Conservation (phyloP, 2,888 invertebrate species). For the Hypolimnas misippus region DNA sequence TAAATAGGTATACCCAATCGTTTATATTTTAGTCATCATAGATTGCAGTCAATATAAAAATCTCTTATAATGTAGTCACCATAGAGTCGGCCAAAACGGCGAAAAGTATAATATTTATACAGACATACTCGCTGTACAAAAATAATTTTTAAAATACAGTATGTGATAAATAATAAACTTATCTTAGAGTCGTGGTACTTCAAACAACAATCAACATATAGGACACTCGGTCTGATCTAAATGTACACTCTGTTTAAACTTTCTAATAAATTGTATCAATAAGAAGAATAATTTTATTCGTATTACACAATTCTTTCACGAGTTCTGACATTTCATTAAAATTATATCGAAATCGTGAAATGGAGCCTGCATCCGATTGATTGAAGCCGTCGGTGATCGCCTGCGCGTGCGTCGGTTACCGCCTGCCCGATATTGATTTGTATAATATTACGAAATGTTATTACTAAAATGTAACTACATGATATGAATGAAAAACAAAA, state of each 20-base stretch:
- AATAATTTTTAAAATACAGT: too few species aligned
- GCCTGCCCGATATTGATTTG: conserved; percentile 68
- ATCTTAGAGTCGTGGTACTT: neutral
- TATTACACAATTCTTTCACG: conserved; percentile 75
- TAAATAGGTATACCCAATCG: too few species aligned
- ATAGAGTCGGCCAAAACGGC: too few species aligned
- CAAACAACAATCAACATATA: too few species aligned
- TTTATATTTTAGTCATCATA: too few species aligned
- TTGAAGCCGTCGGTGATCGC: conserved; percentile 61
- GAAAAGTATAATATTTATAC: too few species aligned
- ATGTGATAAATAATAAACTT: neutral
- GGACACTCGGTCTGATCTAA: too few species aligned
- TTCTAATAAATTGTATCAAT: conserved; percentile 23
- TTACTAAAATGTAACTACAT: conserved; percentile 37
- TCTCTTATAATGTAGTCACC: too few species aligned
- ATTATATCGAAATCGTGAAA: conserved; percentile 83
- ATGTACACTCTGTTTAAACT: neutral
- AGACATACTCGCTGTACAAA: too few species aligned
- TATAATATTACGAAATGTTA: conserved; percentile 61
- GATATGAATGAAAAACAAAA: conserved; percentile 16
- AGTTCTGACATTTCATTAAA: conserved; percentile 81
- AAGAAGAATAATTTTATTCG: conserved; percentile 31
- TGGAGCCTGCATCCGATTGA: conserved; percentile 78
- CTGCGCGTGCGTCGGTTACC: conserved; percentile 62
- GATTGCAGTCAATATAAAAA: too few species aligned